Percentiles rank a stretch among this genome's conserved stretches.
Evolutionary conservation across 2,797 vertebrate species (phyloP).

Genomic region (Mycteria americana): DNA sequence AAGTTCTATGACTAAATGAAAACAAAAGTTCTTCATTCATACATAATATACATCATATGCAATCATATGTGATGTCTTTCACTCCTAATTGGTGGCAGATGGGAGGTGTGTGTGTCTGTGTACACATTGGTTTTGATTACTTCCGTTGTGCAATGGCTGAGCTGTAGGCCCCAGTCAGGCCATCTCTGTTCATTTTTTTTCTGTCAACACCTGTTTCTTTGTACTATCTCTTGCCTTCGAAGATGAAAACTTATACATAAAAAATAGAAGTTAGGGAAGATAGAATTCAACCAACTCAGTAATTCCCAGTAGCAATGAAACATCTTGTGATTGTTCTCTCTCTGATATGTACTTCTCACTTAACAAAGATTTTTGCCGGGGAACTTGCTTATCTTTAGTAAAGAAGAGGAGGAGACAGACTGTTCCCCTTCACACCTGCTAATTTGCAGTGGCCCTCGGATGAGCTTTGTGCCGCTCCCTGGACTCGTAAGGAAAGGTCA

Average conservation of each 20-base stretch:
- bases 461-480: neutral
- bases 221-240: neutral
- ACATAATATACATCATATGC: neutral
- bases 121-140: neutral
- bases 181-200: neutral
- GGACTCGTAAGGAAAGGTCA: neutral
- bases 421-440: neutral
- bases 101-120: neutral
- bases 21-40: neutral
- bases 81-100: neutral
- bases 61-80: neutral
- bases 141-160: neutral
- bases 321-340: neutral
- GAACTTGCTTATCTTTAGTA: neutral
- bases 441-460: neutral
- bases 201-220: constrained; percentile 1
- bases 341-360: neutral
- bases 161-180: neutral
- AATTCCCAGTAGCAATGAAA: constrained; percentile 19
- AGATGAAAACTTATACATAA: neutral
- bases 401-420: neutral
- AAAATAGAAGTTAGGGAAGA: neutral
- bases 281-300: neutral
- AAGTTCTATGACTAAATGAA: neutral
- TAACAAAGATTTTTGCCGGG: neutral